These are phyloP conservation scores for Pitta sordida DNA, from an alignment of 2,113 vertebrate genomes.

Conservation along the genomic window DNA sequence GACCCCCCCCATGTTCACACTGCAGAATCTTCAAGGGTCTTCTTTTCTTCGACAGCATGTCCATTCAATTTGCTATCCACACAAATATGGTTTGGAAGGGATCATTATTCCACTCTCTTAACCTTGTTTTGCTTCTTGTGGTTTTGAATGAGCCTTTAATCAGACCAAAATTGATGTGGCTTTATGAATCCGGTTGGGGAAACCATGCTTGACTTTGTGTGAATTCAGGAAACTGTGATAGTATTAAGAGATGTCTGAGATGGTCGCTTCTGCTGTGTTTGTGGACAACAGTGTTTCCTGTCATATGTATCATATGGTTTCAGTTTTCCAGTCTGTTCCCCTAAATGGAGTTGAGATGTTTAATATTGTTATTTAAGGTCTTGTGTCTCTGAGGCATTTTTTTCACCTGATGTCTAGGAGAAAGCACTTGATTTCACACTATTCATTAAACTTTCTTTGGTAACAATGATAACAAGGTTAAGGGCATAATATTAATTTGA, in stretches of 20 bases:
- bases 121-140: conserved; percentile 56
- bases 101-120: no score
- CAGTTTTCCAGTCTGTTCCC: conserved; percentile 9
- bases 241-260: neutral
- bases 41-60: no score
- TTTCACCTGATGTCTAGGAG: neutral
- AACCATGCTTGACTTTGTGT: conserved; percentile 25
- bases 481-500: neutral
- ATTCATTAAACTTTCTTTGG: no score
- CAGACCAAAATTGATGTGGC: conserved; percentile 60
- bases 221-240: neutral
- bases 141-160: conserved; percentile 64
- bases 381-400: neutral
- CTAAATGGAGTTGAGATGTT: neutral
- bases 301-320: neutral
- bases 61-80: no score
- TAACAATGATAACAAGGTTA: neutral
- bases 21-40: no score
- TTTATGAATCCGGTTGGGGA: conserved; percentile 39
- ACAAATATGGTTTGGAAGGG: no score
- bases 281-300: conserved; percentile 28
- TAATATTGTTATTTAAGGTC: neutral
- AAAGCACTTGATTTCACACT: neutral
- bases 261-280: conserved; percentile 18
- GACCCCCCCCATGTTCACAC: no score